Percentiles rank a stretch among this genome's conserved stretches.
Evolutionary conservation across 2,888 invertebrate genomes (phyloP).

Genomic region (Steinernema scapterisci): DNA sequence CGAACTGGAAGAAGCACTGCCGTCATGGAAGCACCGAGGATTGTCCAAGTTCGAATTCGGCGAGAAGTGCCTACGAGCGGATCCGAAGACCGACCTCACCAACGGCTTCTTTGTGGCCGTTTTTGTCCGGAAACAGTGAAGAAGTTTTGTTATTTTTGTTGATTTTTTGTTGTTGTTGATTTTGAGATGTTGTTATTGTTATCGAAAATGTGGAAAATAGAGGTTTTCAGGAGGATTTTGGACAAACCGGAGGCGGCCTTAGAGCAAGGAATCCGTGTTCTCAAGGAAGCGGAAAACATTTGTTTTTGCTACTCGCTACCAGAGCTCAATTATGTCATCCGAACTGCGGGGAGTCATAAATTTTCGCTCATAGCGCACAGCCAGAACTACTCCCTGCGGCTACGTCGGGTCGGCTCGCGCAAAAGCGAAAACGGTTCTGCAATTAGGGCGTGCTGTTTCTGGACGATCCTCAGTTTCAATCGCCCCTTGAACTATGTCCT

Average conservation of each 20-base stretch:
- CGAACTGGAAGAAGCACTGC: constrained; percentile 59
- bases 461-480: background rate
- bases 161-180: constrained; percentile 14
- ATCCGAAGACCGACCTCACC: constrained; percentile 78
- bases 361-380: background rate
- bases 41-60: constrained; percentile 61
- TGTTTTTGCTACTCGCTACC: background rate
- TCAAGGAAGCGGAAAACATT: background rate
- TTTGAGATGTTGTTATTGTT: background rate
- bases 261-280: too few species aligned
- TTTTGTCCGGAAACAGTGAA: constrained; percentile 72
- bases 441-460: background rate
- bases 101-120: constrained; percentile 95
- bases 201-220: too few species aligned
- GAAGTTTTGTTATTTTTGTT: constrained; percentile 19
- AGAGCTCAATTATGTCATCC: background rate
- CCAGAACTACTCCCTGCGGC: background rate
- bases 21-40: constrained; percentile 72
- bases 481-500: constrained; percentile 8
- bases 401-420: background rate
- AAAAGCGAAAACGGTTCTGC: background rate
- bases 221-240: too few species aligned
- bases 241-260: too few species aligned
- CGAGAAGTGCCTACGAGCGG: constrained; percentile 78
- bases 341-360: background rate